Base-by-base conservation (phyloP, 2,113 vertebrate species). In the Xiphophorus couchianus region DNA sequence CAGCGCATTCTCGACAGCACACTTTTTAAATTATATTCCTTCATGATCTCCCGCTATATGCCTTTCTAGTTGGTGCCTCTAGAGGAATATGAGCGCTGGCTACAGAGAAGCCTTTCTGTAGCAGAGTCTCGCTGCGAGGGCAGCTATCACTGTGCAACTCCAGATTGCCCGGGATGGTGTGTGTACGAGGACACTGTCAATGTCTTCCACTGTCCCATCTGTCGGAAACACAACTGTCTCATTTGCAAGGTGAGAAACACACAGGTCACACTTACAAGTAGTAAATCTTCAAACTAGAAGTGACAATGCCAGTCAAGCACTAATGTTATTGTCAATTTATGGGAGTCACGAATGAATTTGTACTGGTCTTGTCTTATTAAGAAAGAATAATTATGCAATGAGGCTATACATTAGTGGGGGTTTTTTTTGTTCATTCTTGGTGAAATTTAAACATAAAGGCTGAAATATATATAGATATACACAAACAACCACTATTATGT, bases 141-240 rank as follows among this genome's bases (percentile, higher is more conserved):
- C 90, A 97, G 96, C 83, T 97, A 96, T 82, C 96, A 97, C 88
- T 96, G 96, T 75, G 91, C 86, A 48, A 95, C 92, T 1, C 83
- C 93, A 0, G 96, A 96, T 91, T 97, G 96, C 66, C 89, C 71
- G 0, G 96, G 96, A 70, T 96, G 96, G 95, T 95, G 95, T 74
- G 87, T 95, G 85, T 96, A 96, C 64, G 96, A 97, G 79, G 96
- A 96, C 74, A 92, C 87, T 0, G 95, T 95, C 71, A 96, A 94
- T 2, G 93, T 95, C 69, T 95, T 95, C 82, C 93, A 91, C 76
- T 97, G 95, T 72, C 96, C 96, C 1, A 91, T 96, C 85, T 97
- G 96, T 88, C 80, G 37, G 54, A 95, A 94, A 44, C 92, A 94
- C 76, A 97, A 97, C 93, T 96, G 96, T 77, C 91, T 96, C 39